Evolutionary conservation across 2,797 vertebrate species (phyloP), one percentile per base, ranked within the genome.

Genomic region (Rhinophrynus dorsalis): DNA sequence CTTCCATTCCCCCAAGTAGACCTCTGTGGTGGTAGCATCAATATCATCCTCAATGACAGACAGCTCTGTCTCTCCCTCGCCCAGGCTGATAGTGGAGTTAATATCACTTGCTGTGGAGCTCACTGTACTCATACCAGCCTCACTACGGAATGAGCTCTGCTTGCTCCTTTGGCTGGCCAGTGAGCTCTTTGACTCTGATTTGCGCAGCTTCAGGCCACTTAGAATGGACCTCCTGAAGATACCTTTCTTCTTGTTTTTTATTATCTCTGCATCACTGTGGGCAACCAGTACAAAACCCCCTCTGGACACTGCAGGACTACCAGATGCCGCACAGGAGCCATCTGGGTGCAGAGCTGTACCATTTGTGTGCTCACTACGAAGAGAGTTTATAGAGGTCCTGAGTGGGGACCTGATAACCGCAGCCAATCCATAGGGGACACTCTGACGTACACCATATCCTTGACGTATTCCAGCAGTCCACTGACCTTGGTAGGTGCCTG

Each of bases 111-210:
- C 94, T 0, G 95, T 94, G 30, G 97, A 98, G 83, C 97, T 98
- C 64, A 98, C 93, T 0, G 97, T 97, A 79, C 97, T 99, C 96
- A 98, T 94, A 62, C 94, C 97, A 0, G 97, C 95, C 84, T 99
- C 97, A 10, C 96, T 99, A 68, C 96, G 93, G 86, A 99, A 99
- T 0, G 97, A 98, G 87, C 97, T 99, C 90, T 98, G 97, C 78
- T 99, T 99, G 77, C 97, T 98, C 78, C 96, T 88, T 79, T 99
- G 96, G 75, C 96, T 98, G 72, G 96, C 95, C 86, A 99, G 80
- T 3, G 97, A 99, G 81, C 95, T 98, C 86, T 96, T 95, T 72
- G 97, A 99, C 79, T 99, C 97, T 0, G 96, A 98, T 83, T 97
- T 98, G 68, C 96, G 94, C 67, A 99, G 86, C 84, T 96, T 97